Conservation (phyloP, 2,113 vertebrate genomes). For the Mesitornis unicolor region DNA sequence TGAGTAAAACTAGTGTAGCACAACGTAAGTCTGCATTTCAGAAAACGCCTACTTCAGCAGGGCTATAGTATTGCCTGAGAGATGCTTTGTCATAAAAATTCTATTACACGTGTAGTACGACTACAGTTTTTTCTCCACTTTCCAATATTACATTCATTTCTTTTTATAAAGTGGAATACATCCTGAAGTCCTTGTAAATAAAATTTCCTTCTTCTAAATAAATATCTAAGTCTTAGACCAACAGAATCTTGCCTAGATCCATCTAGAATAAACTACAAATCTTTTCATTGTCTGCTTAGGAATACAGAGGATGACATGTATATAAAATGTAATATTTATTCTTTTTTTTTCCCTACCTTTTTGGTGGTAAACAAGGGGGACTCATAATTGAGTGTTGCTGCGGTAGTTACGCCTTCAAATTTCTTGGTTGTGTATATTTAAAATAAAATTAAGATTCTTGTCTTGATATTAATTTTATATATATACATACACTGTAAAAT, state of each 20-base stretch:
- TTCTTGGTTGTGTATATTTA: neutral
- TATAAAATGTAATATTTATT: neutral
- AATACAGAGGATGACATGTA: neutral
- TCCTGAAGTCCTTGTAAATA: neutral
- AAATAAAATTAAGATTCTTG: neutral
- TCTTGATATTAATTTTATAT: neutral
- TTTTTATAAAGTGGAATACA: neutral
- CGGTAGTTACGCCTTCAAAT: neutral
- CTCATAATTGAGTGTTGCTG: neutral
- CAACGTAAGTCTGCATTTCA: neutral
- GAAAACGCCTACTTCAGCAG: neutral
- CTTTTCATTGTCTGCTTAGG: neutral
- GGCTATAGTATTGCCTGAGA: neutral
- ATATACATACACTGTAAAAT: neutral
- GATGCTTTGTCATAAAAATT: neutral
- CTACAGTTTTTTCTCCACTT: neutral
- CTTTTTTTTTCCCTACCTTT: neutral
- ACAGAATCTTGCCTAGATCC: neutral
- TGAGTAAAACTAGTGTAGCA: neutral
- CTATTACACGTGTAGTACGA: neutral
- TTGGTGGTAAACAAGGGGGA: neutral
- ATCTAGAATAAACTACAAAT: neutral
- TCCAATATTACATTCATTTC: neutral
- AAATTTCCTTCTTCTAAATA: neutral
- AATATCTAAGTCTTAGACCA: neutral